Evolutionary conservation across 2,888 invertebrate species (phyloP).

Genomic region (Scaptomyza caliginosa): DNA sequence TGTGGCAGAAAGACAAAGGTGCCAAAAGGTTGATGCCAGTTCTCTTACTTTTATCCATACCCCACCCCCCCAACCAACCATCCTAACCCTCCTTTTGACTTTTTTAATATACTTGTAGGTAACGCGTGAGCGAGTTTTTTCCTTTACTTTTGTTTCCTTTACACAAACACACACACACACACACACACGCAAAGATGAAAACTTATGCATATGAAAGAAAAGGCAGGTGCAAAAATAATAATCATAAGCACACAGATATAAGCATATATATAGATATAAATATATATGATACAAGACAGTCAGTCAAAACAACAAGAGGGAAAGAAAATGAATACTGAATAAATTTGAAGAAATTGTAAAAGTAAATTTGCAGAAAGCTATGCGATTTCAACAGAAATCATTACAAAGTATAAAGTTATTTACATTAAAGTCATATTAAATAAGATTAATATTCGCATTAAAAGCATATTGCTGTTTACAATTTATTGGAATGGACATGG

Average conservation of each 20-base stretch:
- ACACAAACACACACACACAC: constrained; percentile 4
- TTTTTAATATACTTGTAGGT: constrained; percentile 72
- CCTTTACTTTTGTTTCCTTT: constrained; percentile 49
- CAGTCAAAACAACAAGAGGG: not conserved
- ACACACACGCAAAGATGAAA: constrained; percentile 19
- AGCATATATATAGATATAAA: too few species aligned
- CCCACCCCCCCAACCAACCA: not conserved
- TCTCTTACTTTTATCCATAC: not conserved
- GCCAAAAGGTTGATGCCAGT: constrained; percentile 68
- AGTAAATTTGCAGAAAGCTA: not conserved
- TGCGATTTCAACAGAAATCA: too few species aligned
- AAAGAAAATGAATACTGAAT: constrained; percentile 15
- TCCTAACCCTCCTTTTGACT: constrained; percentile 7
- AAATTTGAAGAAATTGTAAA: constrained; percentile 20
- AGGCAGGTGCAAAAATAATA: constrained; percentile 55
- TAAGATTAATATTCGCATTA: constrained; percentile 3
- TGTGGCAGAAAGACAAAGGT: constrained; percentile 72
- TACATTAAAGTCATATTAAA: not conserved
- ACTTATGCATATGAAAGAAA: constrained; percentile 61
- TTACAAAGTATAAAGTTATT: too few species aligned
- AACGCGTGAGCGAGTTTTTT: constrained; percentile 44
- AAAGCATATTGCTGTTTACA: constrained; percentile 55
- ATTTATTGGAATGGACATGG: constrained; percentile 37
- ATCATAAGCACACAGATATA: constrained; percentile 52
- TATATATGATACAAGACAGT: too few species aligned